A percentile compares a stretch with the other conserved stretches of the same genome.
phyloP scores from a whole-genome alignment of 2,797 vertebrate genomes.

The Pseudocheirus occidentalis region DNA sequence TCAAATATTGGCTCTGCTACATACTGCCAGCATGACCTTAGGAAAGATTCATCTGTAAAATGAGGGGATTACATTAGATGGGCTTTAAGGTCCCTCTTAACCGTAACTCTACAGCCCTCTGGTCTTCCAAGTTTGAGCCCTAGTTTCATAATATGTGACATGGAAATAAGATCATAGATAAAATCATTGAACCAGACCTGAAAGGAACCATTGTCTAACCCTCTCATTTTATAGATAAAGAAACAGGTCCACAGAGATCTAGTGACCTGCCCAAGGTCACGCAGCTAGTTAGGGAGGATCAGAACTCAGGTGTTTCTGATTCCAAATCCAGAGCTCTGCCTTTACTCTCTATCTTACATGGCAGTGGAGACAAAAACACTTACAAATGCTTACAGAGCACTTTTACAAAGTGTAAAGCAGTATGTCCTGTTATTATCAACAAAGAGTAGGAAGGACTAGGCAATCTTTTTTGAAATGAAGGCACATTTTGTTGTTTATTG shows the following conservation, averaged over 20 bases:
- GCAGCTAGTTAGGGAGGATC: neutral
- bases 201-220: neutral
- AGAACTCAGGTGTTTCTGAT: neutral
- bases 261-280: neutral
- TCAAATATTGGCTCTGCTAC: neutral
- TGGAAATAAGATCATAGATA: neutral
- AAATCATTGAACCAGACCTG: neutral
- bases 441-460: neutral
- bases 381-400: neutral
- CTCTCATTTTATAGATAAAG: neutral
- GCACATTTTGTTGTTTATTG: neutral
- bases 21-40: neutral
- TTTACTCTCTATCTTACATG: neutral
- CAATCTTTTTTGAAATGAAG: neutral
- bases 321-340: neutral
- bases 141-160: neutral
- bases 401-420: neutral
- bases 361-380: neutral
- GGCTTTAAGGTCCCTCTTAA: neutral
- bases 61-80: neutral
- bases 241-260: constrained; percentile 1
- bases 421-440: neutral
- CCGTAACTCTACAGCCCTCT: neutral
- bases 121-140: neutral
- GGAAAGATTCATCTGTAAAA: neutral